Conservation (phyloP, 2,888 invertebrate genomes). For the Lepidochitona cinerea region DNA sequence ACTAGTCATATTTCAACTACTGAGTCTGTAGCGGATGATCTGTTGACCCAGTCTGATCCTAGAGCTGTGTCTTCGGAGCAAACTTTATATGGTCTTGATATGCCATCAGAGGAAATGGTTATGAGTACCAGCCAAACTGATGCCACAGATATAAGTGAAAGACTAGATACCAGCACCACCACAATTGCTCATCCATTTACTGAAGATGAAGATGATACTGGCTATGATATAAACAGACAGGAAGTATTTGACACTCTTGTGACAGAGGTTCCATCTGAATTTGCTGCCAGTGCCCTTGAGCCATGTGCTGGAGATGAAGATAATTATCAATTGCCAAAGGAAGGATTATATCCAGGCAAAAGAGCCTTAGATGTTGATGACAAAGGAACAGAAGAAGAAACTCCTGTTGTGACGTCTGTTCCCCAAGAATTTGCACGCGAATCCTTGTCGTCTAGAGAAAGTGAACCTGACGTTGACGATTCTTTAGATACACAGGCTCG, state of each 20-base stretch:
- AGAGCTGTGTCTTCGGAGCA: constrained; percentile 48
- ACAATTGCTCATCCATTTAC: constrained; percentile 62
- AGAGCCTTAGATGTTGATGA: constrained; percentile 46
- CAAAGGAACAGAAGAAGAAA: background rate
- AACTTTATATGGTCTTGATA: constrained; percentile 70
- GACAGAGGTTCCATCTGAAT: constrained; percentile 22
- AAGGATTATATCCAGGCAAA: constrained; percentile 51
- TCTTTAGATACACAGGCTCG: background rate
- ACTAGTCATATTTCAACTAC: background rate
- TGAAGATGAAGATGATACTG: constrained; percentile 12
- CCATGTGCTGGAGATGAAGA: constrained; percentile 8
- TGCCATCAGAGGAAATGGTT: constrained; percentile 67
- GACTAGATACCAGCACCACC: background rate
- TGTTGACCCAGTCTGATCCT: background rate
- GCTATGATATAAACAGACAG: background rate
- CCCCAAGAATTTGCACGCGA: background rate
- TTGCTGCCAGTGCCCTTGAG: constrained; percentile 7
- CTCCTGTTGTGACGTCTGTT: background rate
- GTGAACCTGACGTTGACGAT: background rate
- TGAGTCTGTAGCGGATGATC: background rate
- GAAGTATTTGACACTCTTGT: constrained; percentile 4
- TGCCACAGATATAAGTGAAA: background rate
- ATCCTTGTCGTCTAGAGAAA: background rate
- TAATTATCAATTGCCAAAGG: constrained; percentile 30
- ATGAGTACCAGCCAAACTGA: constrained; percentile 33